These are phyloP conservation scores for Potorous gilbertii DNA, from an alignment of 2,797 vertebrate species.

Conservation along the genomic window DNA sequence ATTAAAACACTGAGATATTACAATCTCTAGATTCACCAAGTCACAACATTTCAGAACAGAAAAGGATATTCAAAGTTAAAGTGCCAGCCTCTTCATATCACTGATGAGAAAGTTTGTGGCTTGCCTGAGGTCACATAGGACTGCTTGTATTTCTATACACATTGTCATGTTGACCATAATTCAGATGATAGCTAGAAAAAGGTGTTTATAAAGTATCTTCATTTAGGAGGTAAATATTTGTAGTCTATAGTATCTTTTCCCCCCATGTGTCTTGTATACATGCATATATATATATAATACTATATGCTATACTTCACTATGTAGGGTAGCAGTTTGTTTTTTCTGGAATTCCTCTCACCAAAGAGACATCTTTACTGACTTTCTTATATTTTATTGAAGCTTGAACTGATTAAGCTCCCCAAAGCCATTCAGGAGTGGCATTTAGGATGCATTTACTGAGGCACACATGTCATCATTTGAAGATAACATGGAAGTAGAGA, in stretches of 20 bases:
- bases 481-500: conserved; percentile 48
- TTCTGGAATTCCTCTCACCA: conserved; percentile 14
- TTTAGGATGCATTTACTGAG: neutral
- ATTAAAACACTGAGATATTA: neutral
- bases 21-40: neutral
- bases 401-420: neutral
- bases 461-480: conserved; percentile 42
- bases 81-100: neutral
- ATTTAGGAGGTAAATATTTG: neutral
- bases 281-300: too few relatives aligned
- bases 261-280: fast-evolving
- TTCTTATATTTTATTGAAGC: conserved; percentile 12
- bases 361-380: neutral
- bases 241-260: neutral
- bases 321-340: neutral
- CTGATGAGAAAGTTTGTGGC: neutral
- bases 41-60: neutral
- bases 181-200: conserved; percentile 49
- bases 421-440: neutral
- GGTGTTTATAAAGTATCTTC: conserved; percentile 31
- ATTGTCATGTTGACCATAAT: neutral
- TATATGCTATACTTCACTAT: neutral
- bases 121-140: neutral
- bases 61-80: neutral
- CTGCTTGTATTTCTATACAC: neutral